phyloP scores from a whole-genome alignment of 2,797 vertebrate genomes.

The Coracias cyanogaster region DNA sequence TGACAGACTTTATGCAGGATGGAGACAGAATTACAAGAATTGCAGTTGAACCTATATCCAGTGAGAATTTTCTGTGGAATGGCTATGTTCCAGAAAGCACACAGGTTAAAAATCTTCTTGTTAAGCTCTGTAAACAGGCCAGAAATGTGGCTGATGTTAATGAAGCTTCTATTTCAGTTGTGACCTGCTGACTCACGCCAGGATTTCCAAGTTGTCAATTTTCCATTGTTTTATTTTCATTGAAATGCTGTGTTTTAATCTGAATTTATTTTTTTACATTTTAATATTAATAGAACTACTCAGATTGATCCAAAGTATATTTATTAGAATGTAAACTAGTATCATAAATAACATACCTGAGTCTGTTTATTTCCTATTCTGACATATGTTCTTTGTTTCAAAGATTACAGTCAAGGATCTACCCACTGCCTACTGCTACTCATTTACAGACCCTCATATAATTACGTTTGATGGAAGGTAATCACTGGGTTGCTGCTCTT shows the following conservation, averaged over 20 bases:
- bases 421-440: conserved; percentile 87
- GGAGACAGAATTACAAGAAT: conserved; percentile 84
- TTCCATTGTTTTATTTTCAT: background rate
- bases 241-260: background rate
- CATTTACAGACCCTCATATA: conserved; percentile 90
- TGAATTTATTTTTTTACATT: background rate
- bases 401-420: conserved; percentile 87
- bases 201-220: background rate
- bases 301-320: background rate
- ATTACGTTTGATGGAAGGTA: conserved; percentile 94
- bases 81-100: conserved; percentile 83
- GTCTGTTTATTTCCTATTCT: background rate
- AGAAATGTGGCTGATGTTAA: background rate
- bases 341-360: background rate
- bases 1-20: conserved; percentile 85
- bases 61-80: conserved; percentile 87
- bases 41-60: conserved; percentile 79
- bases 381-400: conserved; percentile 46
- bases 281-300: background rate
- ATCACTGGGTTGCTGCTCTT: conserved; percentile 37
- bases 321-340: background rate
- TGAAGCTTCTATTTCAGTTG: background rate
- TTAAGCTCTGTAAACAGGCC: background rate
- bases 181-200: background rate
- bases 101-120: conserved; percentile 77